Percentiles rank a stretch among this genome's conserved stretches.
Evolutionary conservation across 2,888 invertebrate genomes (phyloP).

Genomic region (Trichogramma dendrolimi): DNA sequence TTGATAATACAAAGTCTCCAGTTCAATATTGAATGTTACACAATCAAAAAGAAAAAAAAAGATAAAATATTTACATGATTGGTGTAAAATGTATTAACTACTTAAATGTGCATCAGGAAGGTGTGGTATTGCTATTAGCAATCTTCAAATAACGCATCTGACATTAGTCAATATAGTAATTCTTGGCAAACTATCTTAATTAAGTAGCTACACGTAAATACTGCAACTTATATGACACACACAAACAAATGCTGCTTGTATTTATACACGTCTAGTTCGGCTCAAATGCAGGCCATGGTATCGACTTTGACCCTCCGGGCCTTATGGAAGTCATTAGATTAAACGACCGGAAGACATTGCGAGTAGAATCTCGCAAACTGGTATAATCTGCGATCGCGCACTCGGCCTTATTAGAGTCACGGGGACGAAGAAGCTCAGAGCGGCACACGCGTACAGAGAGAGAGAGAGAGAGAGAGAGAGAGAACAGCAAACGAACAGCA

Average conservation of each 20-base stretch:
- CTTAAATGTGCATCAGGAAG: too few relatives aligned
- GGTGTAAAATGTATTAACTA: too few relatives aligned
- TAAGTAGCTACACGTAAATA: too few relatives aligned
- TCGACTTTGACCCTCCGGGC: conserved; percentile 29
- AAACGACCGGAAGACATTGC: conserved; percentile 45
- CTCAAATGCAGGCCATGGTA: not conserved
- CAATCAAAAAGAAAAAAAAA: too few relatives aligned
- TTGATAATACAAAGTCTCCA: too few relatives aligned
- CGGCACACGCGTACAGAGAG: not conserved
- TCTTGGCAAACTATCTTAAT: too few relatives aligned
- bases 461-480: not conserved
- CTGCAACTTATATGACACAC: not conserved
- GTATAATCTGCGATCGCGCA: conserved; percentile 34
- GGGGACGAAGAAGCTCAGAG: too few relatives aligned
- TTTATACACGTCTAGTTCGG: not conserved
- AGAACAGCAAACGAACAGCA: not conserved
- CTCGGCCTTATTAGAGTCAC: conserved; percentile 32
- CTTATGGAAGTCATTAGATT: conserved; percentile 30
- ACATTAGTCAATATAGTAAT: too few relatives aligned
- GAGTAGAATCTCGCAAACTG: conserved; percentile 6
- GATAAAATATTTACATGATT: too few relatives aligned
- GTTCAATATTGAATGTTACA: too few relatives aligned
- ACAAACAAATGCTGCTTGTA: not conserved
- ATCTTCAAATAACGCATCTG: too few relatives aligned
- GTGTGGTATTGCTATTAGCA: too few relatives aligned